Evolutionary conservation across 2,888 invertebrate genomes (phyloP).

Genomic region (Temnothorax ravouxi): DNA sequence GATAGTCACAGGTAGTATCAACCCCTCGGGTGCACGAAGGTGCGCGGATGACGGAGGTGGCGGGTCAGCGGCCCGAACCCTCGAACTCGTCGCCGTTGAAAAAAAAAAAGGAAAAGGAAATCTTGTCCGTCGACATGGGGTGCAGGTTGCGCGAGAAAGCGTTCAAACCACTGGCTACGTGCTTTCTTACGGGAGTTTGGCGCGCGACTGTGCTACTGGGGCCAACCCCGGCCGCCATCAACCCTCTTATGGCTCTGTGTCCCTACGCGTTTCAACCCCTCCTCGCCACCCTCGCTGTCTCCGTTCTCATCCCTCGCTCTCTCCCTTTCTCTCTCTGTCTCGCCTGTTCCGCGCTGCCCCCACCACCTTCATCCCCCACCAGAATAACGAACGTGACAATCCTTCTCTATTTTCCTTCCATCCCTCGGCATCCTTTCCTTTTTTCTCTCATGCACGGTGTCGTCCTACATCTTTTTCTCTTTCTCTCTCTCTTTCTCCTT

Average conservation of each 20-base stretch:
- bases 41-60: neutral
- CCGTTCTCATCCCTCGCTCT: slow-evolving; percentile 46
- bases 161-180: slow-evolving; percentile 75
- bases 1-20: slow-evolving; percentile 49
- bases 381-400: slow-evolving; percentile 69
- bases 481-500: slow-evolving; percentile 44
- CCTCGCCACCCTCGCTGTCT: slow-evolving; percentile 66
- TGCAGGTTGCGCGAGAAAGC: slow-evolving; percentile 66
- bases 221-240: slow-evolving; percentile 84
- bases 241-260: slow-evolving; percentile 83
- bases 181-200: slow-evolving; percentile 83
- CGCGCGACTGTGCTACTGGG: slow-evolving; percentile 86
- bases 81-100: slow-evolving; percentile 38
- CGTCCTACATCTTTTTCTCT: slow-evolving; percentile 47
- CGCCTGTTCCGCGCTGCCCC: slow-evolving; percentile 35
- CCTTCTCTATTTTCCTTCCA: slow-evolving; percentile 55
- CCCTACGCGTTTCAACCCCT: slow-evolving; percentile 78
- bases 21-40: slow-evolving; percentile 17
- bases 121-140: slow-evolving; percentile 20
- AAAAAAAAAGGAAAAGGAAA: neutral
- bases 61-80: slow-evolving; percentile 34
- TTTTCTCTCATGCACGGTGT: slow-evolving; percentile 22
- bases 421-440: slow-evolving; percentile 29
- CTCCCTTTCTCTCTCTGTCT: slow-evolving; percentile 61
- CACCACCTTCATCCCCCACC: slow-evolving; percentile 65